Evolutionary conservation across 2,797 vertebrate genomes (phyloP).

Genomic region (Okamejei kenojei): DNA sequence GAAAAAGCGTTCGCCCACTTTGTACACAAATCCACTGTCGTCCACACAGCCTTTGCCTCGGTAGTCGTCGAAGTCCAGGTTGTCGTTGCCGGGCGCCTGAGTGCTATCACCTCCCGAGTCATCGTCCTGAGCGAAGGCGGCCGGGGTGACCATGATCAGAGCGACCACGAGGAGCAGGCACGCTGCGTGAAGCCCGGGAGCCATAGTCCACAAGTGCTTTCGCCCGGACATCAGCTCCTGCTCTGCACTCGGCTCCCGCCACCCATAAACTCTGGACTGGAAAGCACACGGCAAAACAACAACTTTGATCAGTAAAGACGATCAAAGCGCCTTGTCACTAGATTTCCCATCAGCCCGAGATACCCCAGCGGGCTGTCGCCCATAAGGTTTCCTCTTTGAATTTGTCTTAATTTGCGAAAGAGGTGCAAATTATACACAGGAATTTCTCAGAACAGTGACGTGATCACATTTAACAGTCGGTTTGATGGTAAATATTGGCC

Average conservation of each 20-base stretch:
- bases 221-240: constrained; percentile 57
- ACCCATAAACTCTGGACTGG: constrained; percentile 58
- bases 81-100: constrained; percentile 73
- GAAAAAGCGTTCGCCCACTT: constrained; percentile 94
- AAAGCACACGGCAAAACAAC: constrained; percentile 18
- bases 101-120: constrained; percentile 85
- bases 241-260: constrained; percentile 51
- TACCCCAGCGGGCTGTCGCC: background rate
- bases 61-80: constrained; percentile 94
- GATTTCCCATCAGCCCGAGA: background rate
- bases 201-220: constrained; percentile 68
- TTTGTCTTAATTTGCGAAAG: no score
- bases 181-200: constrained; percentile 74
- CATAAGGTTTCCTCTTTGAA: background rate
- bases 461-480: background rate
- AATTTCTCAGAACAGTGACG: background rate
- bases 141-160: constrained; percentile 66
- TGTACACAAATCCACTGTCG: constrained; percentile 98
- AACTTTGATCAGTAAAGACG: constrained; percentile 42
- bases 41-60: constrained; percentile 97
- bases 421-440: background rate
- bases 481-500: background rate
- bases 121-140: constrained; percentile 83
- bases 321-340: no score
- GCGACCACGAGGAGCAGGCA: constrained; percentile 77